A percentile compares a stretch with the other conserved stretches of the same genome.
phyloP scores from a whole-genome alignment of 2,888 invertebrate species.

The Drosophila demipolita region DNA sequence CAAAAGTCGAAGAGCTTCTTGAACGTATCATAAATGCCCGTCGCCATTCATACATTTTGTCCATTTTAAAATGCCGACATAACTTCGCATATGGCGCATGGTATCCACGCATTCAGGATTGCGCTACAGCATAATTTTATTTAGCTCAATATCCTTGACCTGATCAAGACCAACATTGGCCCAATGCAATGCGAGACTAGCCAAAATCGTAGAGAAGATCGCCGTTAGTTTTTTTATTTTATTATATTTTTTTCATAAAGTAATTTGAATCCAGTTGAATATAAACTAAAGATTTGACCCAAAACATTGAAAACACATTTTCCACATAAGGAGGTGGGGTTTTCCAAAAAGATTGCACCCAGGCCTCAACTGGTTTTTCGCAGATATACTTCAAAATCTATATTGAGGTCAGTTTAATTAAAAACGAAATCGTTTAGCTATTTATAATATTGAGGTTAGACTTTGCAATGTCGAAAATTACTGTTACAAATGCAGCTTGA shows the following conservation, averaged over 20 bases:
- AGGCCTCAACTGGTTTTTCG: slow-evolving; percentile 5
- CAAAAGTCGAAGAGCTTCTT: slow-evolving; percentile 87
- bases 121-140: slow-evolving; percentile 91
- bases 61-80: slow-evolving; percentile 92
- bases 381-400: not conserved
- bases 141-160: slow-evolving; percentile 85
- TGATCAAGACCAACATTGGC: slow-evolving; percentile 91
- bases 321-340: not conserved
- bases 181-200: slow-evolving; percentile 61
- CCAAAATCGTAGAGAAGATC: slow-evolving; percentile 22
- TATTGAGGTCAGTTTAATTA: not conserved
- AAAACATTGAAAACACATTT: not conserved
- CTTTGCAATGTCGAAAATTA: not conserved
- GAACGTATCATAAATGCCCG: slow-evolving; percentile 85
- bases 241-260: not conserved
- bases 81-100: slow-evolving; percentile 90
- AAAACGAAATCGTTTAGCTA: not conserved
- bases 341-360: not conserved
- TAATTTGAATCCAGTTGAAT: not conserved
- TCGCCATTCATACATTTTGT: slow-evolving; percentile 88
- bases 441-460: not conserved
- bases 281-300: not conserved
- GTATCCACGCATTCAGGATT: slow-evolving; percentile 92
- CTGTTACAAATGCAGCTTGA: not conserved
- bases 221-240: not conserved